These are phyloP conservation scores for Opisthograptis luteolata DNA, from an alignment of 2,888 invertebrate species.

Conservation along the genomic window DNA sequence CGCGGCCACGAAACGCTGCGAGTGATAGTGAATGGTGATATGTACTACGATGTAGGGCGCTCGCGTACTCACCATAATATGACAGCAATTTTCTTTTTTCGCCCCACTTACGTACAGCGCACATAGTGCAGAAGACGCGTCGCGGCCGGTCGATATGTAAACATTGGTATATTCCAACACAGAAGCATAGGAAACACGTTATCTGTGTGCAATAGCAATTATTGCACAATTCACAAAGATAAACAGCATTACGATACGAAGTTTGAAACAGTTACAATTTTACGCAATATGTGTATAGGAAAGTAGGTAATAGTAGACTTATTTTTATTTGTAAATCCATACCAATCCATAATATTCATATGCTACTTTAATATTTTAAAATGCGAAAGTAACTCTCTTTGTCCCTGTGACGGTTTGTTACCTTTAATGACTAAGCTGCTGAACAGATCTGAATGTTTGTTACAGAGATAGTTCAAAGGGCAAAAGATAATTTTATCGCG, in stretches of 20 bases:
- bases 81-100: conserved; percentile 47
- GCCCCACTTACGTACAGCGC: conserved; percentile 25
- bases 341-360: no score
- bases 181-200: conserved; percentile 40
- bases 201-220: conserved; percentile 46
- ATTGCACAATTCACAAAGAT: conserved; percentile 49
- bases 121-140: conserved; percentile 21
- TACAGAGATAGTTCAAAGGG: no score
- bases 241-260: conserved; percentile 36
- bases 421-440: no score
- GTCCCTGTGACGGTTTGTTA: conserved; percentile 22
- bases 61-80: conserved; percentile 52
- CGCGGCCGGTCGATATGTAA: conserved; percentile 32
- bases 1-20: conserved; percentile 23
- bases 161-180: conserved; percentile 37
- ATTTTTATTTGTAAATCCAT: no score
- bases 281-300: no score
- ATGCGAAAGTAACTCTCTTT: no score
- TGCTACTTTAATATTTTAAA: no score
- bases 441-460: no score
- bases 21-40: no score
- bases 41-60: conserved; percentile 53
- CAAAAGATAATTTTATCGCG: no score
- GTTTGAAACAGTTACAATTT: conserved; percentile 27
- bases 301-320: no score